A percentile compares a stretch with the other conserved stretches of the same genome.
Evolutionary conservation across 1,140 invertebrate species (phyloP).

Genomic region (Ceratina australensis): DNA sequence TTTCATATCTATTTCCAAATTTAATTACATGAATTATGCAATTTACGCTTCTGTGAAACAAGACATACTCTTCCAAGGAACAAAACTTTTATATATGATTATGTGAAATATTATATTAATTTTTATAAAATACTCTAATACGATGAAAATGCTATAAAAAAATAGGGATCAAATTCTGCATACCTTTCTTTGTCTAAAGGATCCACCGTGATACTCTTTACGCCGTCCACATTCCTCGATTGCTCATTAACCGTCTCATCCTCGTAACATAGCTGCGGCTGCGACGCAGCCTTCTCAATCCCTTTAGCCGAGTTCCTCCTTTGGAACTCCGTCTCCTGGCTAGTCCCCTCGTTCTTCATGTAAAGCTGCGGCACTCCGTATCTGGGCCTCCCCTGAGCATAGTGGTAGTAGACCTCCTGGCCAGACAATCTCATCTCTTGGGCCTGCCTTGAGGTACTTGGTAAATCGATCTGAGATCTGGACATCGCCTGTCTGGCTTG

Average conservation of each 20-base stretch:
- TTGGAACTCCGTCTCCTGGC: slow-evolving; percentile 71
- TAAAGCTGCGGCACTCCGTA: slow-evolving; percentile 71
- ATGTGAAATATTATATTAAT: no score
- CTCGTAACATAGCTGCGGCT: slow-evolving; percentile 83
- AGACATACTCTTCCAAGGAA: no score
- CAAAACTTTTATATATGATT: no score
- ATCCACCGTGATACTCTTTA: slow-evolving; percentile 75
- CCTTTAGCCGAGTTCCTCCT: slow-evolving; percentile 67
- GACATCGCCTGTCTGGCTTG: slow-evolving; percentile 76
- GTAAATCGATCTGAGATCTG: slow-evolving; percentile 75
- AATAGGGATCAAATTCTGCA: no score
- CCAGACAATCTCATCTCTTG: slow-evolving; percentile 68
- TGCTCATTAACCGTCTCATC: slow-evolving; percentile 72
- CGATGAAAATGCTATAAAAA: no score
- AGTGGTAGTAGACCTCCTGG: slow-evolving; percentile 75
- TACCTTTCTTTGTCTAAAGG: not conserved
- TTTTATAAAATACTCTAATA: no score
- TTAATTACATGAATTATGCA: no score
- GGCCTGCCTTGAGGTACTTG: slow-evolving; percentile 72
- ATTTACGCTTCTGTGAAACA: no score
- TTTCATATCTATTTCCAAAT: slow-evolving; percentile 23
- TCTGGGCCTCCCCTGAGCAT: slow-evolving; percentile 69
- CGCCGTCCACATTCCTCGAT: slow-evolving; percentile 68
- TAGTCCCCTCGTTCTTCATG: slow-evolving; percentile 72
- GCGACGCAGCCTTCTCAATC: slow-evolving; percentile 81